Evolutionary conservation across 2,888 invertebrate genomes (phyloP).

Genomic region (Pantelozetes paolii): DNA sequence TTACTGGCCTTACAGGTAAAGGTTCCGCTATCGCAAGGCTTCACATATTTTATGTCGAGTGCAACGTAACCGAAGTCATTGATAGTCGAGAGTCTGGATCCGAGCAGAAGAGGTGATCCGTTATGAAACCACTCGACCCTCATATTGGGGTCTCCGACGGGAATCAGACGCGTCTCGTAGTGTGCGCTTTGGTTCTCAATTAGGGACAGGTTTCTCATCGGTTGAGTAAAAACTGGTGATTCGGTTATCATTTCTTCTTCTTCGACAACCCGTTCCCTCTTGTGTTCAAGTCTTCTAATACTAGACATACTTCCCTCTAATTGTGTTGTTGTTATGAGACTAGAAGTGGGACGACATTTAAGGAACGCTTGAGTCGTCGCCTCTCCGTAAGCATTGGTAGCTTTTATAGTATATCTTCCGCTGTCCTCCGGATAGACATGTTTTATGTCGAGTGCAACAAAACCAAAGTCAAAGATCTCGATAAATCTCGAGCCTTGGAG

Average conservation of each 20-base stretch:
- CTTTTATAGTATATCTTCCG: conserved; percentile 90
- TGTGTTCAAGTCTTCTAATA: conserved; percentile 84
- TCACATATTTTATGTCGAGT: conserved; percentile 83
- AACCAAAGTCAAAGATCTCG: conserved; percentile 79
- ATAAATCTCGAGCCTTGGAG: conserved; percentile 36
- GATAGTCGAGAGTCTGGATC: conserved; percentile 83
- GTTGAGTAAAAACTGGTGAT: conserved; percentile 80
- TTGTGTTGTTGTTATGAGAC: conserved; percentile 81
- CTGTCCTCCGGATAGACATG: conserved; percentile 93
- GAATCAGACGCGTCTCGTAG: conserved; percentile 87
- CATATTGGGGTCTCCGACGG: conserved; percentile 88
- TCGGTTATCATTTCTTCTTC: conserved; percentile 61
- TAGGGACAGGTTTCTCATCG: conserved; percentile 57
- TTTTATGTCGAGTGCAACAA: conserved; percentile 92
- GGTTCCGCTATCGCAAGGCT: conserved; percentile 78
- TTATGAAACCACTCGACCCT: conserved; percentile 76
- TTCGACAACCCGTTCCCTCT: conserved; percentile 69
- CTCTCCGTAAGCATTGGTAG: conserved; percentile 88
- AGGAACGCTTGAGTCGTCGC: conserved; percentile 87
- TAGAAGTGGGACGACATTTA: conserved; percentile 42
- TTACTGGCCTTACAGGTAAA: conserved; percentile 86
- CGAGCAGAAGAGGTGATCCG: conserved; percentile 87
- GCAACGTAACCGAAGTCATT: conserved; percentile 94
- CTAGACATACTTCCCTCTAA: conserved; percentile 88
- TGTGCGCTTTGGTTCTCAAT: conserved; percentile 84